These are phyloP conservation scores for Crenichthys baileyi DNA, from an alignment of 2,797 vertebrate genomes.

Conservation along the genomic window DNA sequence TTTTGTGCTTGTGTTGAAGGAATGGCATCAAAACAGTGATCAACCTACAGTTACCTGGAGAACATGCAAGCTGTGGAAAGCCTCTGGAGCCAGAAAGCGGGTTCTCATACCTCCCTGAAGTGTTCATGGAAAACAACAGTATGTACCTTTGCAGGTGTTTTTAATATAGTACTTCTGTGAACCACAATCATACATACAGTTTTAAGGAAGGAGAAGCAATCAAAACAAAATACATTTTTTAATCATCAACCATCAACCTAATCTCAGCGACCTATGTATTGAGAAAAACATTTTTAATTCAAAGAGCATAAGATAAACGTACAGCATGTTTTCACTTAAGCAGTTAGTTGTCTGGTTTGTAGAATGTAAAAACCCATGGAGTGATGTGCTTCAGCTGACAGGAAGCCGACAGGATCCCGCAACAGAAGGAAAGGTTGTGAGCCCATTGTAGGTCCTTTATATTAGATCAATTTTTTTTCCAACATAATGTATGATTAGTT, in stretches of 20 bases:
- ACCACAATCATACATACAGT: neutral
- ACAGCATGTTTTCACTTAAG: too few relatives aligned
- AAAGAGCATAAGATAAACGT: too few relatives aligned
- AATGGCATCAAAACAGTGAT: slow-evolving; percentile 91
- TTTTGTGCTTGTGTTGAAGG: slow-evolving; percentile 71
- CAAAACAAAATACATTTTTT: too few relatives aligned
- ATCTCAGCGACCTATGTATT: too few relatives aligned
- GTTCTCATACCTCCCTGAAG: slow-evolving; percentile 94
- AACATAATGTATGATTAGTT: neutral
- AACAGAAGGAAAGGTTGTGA: too few relatives aligned
- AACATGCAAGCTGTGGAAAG: slow-evolving; percentile 94
- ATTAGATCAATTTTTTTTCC: neutral
- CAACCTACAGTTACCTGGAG: slow-evolving; percentile 95
- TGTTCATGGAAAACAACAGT: slow-evolving; percentile 97
- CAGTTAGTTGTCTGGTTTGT: too few relatives aligned
- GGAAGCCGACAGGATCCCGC: too few relatives aligned
- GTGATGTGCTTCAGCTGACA: too few relatives aligned
- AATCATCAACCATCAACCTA: too few relatives aligned
- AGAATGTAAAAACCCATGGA: too few relatives aligned
- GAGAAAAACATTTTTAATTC: too few relatives aligned
- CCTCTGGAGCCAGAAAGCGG: slow-evolving; percentile 92
- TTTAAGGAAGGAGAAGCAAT: neutral
- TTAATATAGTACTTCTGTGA: neutral
- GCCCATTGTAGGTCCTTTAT: too few relatives aligned
- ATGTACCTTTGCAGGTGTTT: slow-evolving; percentile 57